A percentile compares a stretch with the other conserved stretches of the same genome.
Evolutionary conservation across 2,888 invertebrate species (phyloP).

Genomic region (Pyrrhopygopsis socrates): DNA sequence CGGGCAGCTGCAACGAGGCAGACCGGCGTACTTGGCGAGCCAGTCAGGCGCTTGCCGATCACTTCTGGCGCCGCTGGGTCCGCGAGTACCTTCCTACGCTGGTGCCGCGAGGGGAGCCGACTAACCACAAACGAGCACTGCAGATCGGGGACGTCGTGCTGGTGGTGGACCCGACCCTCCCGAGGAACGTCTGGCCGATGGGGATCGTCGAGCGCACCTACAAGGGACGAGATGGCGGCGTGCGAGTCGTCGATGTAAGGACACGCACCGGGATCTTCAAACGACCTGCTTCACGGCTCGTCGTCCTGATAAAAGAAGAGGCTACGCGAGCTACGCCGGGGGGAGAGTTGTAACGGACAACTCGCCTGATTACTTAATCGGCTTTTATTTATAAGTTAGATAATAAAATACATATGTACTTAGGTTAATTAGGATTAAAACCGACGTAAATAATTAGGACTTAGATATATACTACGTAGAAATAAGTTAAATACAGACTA

Average conservation of each 20-base stretch:
- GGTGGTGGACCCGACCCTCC: slow-evolving; percentile 44
- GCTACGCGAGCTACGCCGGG: no score
- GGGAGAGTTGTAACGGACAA: no score
- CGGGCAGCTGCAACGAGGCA: not conserved
- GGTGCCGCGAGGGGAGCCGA: slow-evolving; percentile 56
- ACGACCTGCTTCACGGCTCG: slow-evolving; percentile 21
- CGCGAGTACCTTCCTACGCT: slow-evolving; percentile 80
- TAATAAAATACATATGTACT: no score
- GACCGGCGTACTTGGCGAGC: slow-evolving; percentile 33
- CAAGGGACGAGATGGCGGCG: slow-evolving; percentile 46
- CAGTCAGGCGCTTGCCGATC: slow-evolving; percentile 44
- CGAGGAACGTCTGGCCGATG: slow-evolving; percentile 50
- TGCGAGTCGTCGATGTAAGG: slow-evolving; percentile 37
- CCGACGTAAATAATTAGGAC: no score
- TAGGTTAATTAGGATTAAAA: no score
- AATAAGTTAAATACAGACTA: no score
- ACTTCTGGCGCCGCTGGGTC: slow-evolving; percentile 77
- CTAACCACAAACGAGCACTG: not conserved
- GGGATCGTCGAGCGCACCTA: slow-evolving; percentile 30
- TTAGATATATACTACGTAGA: no score
- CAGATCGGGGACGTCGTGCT: slow-evolving; percentile 58
- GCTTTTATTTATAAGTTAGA: no score
- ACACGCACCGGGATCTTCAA: slow-evolving; percentile 32
- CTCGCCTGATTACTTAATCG: no score
- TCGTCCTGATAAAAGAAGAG: no score